Evolutionary conservation across 2,888 invertebrate species (phyloP).

Genomic region (Cabera pusaria): DNA sequence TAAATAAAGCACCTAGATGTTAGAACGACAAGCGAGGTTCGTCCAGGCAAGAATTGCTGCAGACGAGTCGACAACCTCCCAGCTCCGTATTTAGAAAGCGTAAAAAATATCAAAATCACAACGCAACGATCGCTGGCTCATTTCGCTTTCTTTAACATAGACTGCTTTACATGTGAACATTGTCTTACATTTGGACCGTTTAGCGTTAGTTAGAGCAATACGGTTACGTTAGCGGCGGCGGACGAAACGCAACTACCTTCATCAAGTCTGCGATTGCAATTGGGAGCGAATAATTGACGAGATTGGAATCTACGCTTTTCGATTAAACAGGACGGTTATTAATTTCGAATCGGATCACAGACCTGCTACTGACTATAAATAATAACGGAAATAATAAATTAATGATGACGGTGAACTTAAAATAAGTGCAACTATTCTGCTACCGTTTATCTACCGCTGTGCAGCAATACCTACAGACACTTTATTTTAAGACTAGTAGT

Average conservation of each 20-base stretch:
- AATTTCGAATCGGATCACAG: not conserved
- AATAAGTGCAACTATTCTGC: too few species aligned
- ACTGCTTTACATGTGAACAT: slow-evolving; percentile 61
- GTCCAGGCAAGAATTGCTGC: not conserved
- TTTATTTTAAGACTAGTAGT: too few species aligned
- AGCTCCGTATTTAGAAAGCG: slow-evolving; percentile 72
- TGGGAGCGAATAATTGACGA: slow-evolving; percentile 21
- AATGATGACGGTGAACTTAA: too few species aligned
- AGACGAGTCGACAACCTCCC: slow-evolving; percentile 36
- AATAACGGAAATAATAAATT: too few species aligned
- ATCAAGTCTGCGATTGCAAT: slow-evolving; percentile 13
- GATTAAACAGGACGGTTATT: slow-evolving; percentile 1
- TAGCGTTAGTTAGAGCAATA: slow-evolving; percentile 19
- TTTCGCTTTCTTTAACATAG: slow-evolving; percentile 66
- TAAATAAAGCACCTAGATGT: too few species aligned
- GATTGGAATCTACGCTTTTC: slow-evolving; percentile 10
- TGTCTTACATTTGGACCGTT: slow-evolving; percentile 33
- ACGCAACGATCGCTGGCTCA: slow-evolving; percentile 53
- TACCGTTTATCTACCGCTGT: too few species aligned
- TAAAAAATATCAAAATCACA: slow-evolving; percentile 69
- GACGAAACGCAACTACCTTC: slow-evolving; percentile 12
- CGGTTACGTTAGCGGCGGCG: slow-evolving; percentile 29
- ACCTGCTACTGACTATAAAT: not conserved
- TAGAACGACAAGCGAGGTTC: too few species aligned
- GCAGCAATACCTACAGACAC: too few species aligned